phyloP scores from a whole-genome alignment of 2,888 invertebrate species.

The Morinoia aosen region DNA sequence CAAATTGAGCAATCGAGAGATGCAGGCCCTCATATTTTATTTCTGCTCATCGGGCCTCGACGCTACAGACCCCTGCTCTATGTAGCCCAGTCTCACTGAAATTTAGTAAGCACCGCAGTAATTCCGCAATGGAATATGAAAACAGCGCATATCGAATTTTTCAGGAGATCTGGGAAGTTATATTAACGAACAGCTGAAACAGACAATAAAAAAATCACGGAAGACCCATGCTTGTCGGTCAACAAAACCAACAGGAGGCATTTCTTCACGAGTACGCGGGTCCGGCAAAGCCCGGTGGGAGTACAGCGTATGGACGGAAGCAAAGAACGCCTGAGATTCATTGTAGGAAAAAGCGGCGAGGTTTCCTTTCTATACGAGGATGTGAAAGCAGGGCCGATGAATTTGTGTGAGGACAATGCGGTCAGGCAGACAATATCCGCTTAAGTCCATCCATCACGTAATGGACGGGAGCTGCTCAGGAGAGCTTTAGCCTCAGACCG shows the following conservation, averaged over 20 bases:
- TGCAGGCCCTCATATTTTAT: neutral
- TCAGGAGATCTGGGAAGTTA: neutral
- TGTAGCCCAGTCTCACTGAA: neutral
- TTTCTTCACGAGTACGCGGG: neutral
- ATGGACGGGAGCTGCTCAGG: constrained; percentile 27
- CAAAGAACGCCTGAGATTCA: neutral
- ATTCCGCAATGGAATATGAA: neutral
- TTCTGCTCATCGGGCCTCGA: neutral
- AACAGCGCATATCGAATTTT: neutral
- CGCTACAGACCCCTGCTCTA: neutral
- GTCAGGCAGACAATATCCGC: constrained; percentile 37
- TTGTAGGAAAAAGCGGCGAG: neutral
- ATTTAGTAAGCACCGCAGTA: neutral
- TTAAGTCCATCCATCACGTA: constrained; percentile 44
- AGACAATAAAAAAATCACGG: neutral
- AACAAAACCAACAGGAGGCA: neutral
- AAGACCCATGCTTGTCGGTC: neutral
- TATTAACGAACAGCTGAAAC: neutral
- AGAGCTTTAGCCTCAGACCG: constrained; percentile 13
- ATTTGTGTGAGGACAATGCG: constrained; percentile 42
- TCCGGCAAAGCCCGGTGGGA: neutral
- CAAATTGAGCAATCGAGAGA: neutral
- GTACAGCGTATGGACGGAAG: neutral
- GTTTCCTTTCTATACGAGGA: neutral
- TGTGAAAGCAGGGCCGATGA: constrained; percentile 10